phyloP scores from a whole-genome alignment of 2,113 vertebrate genomes.

The Glaucomys volans region DNA sequence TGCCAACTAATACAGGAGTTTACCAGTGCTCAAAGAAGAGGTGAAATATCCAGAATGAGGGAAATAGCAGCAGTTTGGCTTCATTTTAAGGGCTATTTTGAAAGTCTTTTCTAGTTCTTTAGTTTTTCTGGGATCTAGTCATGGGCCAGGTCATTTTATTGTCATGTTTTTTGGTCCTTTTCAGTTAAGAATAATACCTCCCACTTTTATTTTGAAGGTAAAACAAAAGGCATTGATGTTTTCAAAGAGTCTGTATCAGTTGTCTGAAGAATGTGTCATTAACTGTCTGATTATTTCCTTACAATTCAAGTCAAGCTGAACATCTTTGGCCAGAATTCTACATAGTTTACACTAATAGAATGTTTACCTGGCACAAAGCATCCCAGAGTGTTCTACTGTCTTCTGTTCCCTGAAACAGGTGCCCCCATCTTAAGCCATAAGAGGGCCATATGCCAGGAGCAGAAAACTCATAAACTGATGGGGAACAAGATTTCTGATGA shows the following conservation, averaged over 20 bases:
- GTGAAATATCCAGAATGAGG: slow-evolving; percentile 97
- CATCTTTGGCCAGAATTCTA: neutral
- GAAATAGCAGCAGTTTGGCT: slow-evolving; percentile 98
- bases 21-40: slow-evolving; percentile 95
- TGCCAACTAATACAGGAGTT: slow-evolving; percentile 99
- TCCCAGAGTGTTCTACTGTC: neutral
- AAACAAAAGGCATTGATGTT: neutral
- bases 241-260: neutral
- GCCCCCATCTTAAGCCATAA: neutral
- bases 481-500: neutral
- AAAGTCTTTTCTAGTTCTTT: neutral
- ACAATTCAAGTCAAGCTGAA: neutral
- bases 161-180: neutral
- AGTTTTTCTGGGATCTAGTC: neutral
- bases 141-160: neutral
- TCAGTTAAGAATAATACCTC: neutral
- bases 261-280: neutral
- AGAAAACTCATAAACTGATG: neutral
- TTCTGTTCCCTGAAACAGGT: no score
- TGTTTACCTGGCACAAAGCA: neutral
- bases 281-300: neutral
- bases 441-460: neutral
- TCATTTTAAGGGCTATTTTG: slow-evolving; percentile 96
- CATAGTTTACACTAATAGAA: neutral
- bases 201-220: neutral